Base-by-base conservation (phyloP, 2,888 invertebrate genomes). In the Glyphotaelius pellucidus region DNA sequence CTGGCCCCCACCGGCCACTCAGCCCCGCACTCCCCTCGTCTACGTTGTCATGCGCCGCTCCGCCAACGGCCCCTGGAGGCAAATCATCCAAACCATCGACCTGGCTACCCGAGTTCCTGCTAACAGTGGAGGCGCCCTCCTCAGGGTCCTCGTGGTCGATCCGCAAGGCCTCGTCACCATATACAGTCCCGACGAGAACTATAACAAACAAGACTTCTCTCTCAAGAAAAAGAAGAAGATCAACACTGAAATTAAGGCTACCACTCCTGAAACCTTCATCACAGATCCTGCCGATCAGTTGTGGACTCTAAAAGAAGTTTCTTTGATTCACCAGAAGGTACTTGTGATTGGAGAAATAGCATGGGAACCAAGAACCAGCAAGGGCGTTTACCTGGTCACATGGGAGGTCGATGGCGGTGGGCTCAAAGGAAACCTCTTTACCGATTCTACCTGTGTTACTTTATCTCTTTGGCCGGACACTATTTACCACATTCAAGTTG, bases 341-440 rank as follows among this genome's bases (percentile, higher is more conserved):
- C 94, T 97, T 80, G 97, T 97, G 81, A 97, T 97, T 93, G 97
- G 97, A 84, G 97, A 97, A 95, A 97, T 97, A 94, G 97, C 97
- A 88, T 97, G 97, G 97, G 97, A 97, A 94, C 97, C 97, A 15
- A 97, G 97, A 95, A 96, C 97, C 94, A 96, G 95, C 91, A 96
- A 96, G 90, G 97, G 97, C 42, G 97, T 98, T 92, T 98, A 98
- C 95, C 96, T 98, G 94, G 98, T 98, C 90, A 98, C 98, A 93
- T 98, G 98, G 98, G 98, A 98, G 96, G 97, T 98, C 91, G 97
- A 97, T 94, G 98, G 98, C 92, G 98, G 98, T 94, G 98, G 98
- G 93, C 96, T 98, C 93, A 98, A 97, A 95, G 98, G 98, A 93
- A 98, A 98, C 95, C 96, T 98, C 93, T 97, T 98, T 95, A 98